Conservation (phyloP, 2,113 vertebrate species). For the Tragelaphus strepsiceros region DNA sequence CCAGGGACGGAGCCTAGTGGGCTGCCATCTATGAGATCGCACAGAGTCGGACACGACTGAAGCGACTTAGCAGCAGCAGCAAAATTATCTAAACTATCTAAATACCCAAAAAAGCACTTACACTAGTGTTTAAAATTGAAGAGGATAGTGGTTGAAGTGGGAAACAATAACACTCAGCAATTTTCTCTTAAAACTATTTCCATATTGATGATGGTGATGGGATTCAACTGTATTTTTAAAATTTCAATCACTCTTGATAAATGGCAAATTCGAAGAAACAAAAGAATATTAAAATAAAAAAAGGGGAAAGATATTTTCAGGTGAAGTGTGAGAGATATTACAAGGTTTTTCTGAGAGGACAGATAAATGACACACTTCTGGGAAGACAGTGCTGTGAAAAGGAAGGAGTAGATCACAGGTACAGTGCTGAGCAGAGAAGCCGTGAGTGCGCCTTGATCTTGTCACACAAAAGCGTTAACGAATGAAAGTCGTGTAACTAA, state of each 20-base stretch:
- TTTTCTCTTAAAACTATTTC: conserved; percentile 79
- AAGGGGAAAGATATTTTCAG: neutral
- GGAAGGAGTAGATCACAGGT: neutral
- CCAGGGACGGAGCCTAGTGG: too few species aligned
- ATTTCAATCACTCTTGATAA: conserved; percentile 81
- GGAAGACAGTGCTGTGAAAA: neutral
- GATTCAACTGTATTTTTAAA: conserved; percentile 78
- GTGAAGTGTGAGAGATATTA: neutral
- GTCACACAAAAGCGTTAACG: neutral
- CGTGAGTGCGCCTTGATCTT: neutral
- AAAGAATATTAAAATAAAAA: conserved; percentile 38
- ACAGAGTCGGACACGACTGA: too few species aligned
- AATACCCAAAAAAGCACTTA: neutral
- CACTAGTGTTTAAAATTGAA: neutral
- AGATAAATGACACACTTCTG: neutral
- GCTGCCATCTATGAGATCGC: too few species aligned
- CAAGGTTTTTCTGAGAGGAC: neutral
- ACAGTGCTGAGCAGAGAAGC: neutral
- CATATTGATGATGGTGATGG: conserved; percentile 56
- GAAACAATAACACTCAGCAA: conserved; percentile 70
- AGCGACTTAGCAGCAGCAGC: too few species aligned
- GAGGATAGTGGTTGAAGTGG: conserved; percentile 81
- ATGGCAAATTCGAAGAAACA: conserved; percentile 70
- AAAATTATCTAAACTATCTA: neutral
- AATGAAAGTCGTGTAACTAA: neutral